phyloP scores from a whole-genome alignment of 2,797 vertebrate species.

The Cossypha heuglini region DNA sequence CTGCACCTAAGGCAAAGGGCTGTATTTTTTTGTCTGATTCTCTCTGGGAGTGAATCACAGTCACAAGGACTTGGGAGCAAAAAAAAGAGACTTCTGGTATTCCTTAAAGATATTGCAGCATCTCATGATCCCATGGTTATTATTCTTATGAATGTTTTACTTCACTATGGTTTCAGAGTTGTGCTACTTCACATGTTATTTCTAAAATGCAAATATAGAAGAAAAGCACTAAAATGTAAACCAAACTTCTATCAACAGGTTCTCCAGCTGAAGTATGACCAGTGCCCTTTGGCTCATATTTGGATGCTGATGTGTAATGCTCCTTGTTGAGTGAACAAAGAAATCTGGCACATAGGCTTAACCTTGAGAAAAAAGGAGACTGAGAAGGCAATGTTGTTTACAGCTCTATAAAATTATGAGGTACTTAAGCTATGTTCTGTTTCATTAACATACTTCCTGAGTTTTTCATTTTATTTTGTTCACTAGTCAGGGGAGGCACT shows the following conservation, averaged over 20 bases:
- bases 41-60: background rate
- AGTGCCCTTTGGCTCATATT: background rate
- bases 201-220: background rate
- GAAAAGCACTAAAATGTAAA: background rate
- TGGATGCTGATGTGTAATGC: background rate
- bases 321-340: background rate
- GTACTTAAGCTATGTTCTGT: background rate
- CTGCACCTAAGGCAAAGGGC: background rate
- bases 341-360: background rate
- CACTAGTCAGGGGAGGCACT: background rate
- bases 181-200: background rate
- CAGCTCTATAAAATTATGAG: background rate
- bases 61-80: fast-evolving
- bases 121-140: background rate
- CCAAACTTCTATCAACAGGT: background rate
- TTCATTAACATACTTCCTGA: background rate
- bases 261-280: background rate
- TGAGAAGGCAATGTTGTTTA: background rate
- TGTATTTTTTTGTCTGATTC: background rate
- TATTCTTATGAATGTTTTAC: background rate
- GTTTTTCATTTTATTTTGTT: background rate
- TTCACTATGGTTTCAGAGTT: background rate
- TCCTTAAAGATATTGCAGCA: background rate
- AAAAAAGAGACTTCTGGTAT: background rate
- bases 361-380: background rate